phyloP scores from a whole-genome alignment of 1,140 invertebrate species.

The Littorina saxatilis region DNA sequence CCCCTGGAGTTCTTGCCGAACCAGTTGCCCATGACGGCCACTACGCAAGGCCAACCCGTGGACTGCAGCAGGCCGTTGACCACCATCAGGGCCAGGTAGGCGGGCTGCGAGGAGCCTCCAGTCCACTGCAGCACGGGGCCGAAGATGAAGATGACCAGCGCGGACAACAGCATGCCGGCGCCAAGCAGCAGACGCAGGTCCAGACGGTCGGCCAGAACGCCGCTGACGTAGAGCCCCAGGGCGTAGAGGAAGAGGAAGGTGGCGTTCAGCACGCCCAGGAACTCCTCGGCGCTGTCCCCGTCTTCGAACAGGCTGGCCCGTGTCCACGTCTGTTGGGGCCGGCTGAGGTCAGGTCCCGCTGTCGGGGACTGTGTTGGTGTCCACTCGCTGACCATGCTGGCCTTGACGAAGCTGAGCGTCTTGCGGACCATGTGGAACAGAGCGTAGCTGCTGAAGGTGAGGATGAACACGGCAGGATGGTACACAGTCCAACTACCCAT shows the following conservation, averaged over 20 bases:
- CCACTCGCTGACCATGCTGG: constrained; percentile 15
- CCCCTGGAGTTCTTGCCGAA: constrained; percentile 88
- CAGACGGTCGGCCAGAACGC: background rate
- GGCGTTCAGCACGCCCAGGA: constrained; percentile 77
- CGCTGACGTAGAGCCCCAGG: constrained; percentile 50
- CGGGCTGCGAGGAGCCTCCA: constrained; percentile 74
- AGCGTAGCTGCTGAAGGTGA: constrained; percentile 19
- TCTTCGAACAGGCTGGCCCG: constrained; percentile 67
- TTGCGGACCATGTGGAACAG: constrained; percentile 7
- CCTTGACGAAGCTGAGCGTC: constrained; percentile 14
- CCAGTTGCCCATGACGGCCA: constrained; percentile 96
- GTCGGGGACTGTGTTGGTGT: background rate
- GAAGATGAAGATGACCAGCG: constrained; percentile 75
- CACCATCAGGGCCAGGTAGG: constrained; percentile 79
- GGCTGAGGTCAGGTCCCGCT: too few relatives aligned
- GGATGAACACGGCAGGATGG: background rate
- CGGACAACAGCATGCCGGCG: background rate
- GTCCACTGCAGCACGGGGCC: constrained; percentile 76
- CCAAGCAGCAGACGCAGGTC: background rate
- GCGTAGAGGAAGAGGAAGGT: constrained; percentile 78
- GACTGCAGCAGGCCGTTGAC: constrained; percentile 93
- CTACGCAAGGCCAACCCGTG: constrained; percentile 94
- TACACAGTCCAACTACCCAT: constrained; percentile 1
- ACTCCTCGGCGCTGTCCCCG: constrained; percentile 72
- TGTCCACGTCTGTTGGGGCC: background rate